Base-by-base conservation (phyloP, 1,140 invertebrate species). In the Medauroidea extradentata region DNA sequence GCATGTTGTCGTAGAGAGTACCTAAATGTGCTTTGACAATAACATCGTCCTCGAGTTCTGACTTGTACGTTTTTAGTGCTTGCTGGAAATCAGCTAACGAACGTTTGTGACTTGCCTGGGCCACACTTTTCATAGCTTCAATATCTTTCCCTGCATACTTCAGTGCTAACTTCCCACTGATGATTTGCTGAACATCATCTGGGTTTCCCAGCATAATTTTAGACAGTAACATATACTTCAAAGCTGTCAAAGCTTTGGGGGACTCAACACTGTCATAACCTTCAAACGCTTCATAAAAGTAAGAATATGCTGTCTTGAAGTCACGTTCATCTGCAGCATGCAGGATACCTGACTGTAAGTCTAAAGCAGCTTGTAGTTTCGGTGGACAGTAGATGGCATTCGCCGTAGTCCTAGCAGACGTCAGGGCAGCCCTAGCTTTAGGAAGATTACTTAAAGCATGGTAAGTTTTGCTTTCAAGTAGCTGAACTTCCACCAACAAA, bases 241-340 rank as follows among this genome's bases (percentile, higher is more conserved):
- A 78, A 19, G 94, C 93, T 41, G 86, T 91, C 2, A 99, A 75
- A 9, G 97, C 96, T 75, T 94, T 96, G 13, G 87, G 85, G 69
- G 84, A 88, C 69, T 98, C 94, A 16, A 96, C 90, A 64, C 93
- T 96, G 75, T 99, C 96, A 77, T 96, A 99, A 61, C 96, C 96
- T 82, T 99, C 98, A 78, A 99, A 99, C 38, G 97, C 97, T 82
- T 99, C 98, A 78, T 99, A 99, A 73, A 99, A 99, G 73, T 99
- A 99, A 39, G 97, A 99, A 76, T 97, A 99, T 38, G 97, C 98
- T 65, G 97, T 99, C 83, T 99, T 99, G 74, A 99, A 99, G 72
- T 99, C 98, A 70, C 91, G 87, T 75, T 99, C 98, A 76, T 99
- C 98, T 27, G 96, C 97, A 39, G 98, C 97, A 80, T 99, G 98